phyloP scores from a whole-genome alignment of 2,797 vertebrate genomes.

The Neosilurus hyrtlii region DNA sequence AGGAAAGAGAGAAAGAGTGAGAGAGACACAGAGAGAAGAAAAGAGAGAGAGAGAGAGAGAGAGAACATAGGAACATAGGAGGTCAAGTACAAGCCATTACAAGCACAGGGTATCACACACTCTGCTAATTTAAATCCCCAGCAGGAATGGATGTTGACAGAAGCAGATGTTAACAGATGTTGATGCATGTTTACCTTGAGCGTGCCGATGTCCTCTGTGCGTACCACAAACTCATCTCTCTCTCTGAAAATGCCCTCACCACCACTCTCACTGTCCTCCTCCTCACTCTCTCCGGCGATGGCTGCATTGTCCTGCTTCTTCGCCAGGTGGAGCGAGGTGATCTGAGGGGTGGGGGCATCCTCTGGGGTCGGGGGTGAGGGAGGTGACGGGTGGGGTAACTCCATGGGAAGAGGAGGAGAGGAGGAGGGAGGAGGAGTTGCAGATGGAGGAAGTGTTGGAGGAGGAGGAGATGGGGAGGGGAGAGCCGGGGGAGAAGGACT shows the following conservation, averaged over 20 bases:
- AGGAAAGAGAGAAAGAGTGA: background rate
- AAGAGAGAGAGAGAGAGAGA: background rate
- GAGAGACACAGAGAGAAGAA: no score
- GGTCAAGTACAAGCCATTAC: background rate
- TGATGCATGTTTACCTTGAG: conserved; percentile 75
- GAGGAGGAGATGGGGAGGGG: conserved; percentile 60
- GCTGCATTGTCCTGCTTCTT: conserved; percentile 85
- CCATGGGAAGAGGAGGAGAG: conserved; percentile 51
- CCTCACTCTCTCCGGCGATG: conserved; percentile 85
- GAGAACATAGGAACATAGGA: background rate
- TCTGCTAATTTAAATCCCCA: conserved; percentile 7
- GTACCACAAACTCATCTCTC: conserved; percentile 88
- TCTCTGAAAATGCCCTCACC: conserved; percentile 89
- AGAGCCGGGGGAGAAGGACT: conserved; percentile 59
- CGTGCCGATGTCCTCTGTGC: conserved; percentile 83
- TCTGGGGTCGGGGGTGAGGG: conserved; percentile 79
- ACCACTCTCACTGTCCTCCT: conserved; percentile 85
- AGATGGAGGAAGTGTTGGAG: conserved; percentile 70
- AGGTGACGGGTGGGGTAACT: conserved; percentile 62
- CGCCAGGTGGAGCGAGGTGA: conserved; percentile 83
- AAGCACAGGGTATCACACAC: background rate
- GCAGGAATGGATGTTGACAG: conserved; percentile 23
- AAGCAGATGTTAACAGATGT: conserved; percentile 32
- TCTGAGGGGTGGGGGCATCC: conserved; percentile 74
- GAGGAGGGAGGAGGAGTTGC: conserved; percentile 65